phyloP scores from a whole-genome alignment of 2,888 invertebrate species.

The Acrobasis consociella region DNA sequence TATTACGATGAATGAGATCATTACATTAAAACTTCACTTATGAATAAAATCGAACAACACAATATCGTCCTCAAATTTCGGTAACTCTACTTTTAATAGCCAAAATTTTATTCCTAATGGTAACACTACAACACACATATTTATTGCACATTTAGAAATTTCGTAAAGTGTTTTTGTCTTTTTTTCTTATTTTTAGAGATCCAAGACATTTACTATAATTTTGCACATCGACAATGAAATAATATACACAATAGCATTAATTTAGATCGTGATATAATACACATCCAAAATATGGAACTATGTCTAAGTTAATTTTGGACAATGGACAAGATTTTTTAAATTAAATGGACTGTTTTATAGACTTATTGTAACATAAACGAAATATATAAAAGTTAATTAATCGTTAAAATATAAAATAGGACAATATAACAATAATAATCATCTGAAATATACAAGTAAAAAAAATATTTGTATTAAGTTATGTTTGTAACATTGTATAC shows the following conservation, averaged over 20 bases:
- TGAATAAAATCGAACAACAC: conserved; percentile 44
- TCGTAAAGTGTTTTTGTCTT: conserved; percentile 81
- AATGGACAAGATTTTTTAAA: conserved; percentile 77
- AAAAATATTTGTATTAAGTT: conserved; percentile 72
- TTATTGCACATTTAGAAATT: conserved; percentile 84
- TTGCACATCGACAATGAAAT: conserved; percentile 81
- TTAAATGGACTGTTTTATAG: conserved; percentile 68
- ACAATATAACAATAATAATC: conserved; percentile 77
- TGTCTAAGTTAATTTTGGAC: conserved; percentile 77
- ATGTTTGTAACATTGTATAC: conserved; percentile 63
- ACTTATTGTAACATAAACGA: conserved; percentile 58
- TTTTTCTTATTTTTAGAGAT: conserved; percentile 81
- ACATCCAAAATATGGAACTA: conserved; percentile 82
- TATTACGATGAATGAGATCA: conserved; percentile 74
- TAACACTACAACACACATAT: conserved; percentile 83
- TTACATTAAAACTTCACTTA: conserved; percentile 53
- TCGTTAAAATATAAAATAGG: conserved; percentile 76
- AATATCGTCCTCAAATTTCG: conserved; percentile 43
- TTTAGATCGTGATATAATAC: conserved; percentile 78
- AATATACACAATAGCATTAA: conserved; percentile 81
- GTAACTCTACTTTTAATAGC: conserved; percentile 60
- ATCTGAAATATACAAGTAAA: conserved; percentile 79
- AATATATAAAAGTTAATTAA: conserved; percentile 63
- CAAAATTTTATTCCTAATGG: conserved; percentile 79
- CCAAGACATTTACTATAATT: conserved; percentile 83